Conservation (phyloP, 2,797 vertebrate genomes). For the Gymnopithys bicolor region DNA sequence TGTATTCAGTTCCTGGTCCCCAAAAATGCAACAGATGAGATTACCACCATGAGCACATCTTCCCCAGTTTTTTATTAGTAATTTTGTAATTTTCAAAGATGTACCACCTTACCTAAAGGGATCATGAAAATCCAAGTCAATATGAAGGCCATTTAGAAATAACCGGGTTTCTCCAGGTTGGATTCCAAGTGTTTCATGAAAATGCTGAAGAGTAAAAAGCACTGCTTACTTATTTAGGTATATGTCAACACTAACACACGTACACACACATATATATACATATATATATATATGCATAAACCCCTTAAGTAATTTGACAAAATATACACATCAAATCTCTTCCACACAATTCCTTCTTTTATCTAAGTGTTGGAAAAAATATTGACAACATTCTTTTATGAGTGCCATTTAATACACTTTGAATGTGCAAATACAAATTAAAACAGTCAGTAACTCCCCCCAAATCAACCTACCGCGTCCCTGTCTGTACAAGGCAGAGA, state of each 20-base stretch:
- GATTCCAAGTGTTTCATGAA: conserved; percentile 85
- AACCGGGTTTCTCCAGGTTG: conserved; percentile 89
- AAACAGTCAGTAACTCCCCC: neutral
- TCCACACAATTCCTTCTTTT: neutral
- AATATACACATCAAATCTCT: neutral
- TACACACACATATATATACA: neutral
- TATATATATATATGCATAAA: neutral
- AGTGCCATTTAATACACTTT: neutral
- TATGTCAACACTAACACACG: neutral
- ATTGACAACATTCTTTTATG: neutral
- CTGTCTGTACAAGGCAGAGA: neutral
- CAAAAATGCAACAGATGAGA: neutral
- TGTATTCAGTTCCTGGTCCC: neutral
- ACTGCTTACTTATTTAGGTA: neutral
- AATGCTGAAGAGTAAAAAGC: conserved; percentile 77
- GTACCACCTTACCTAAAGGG: conserved; percentile 86
- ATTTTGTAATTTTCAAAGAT: neutral
- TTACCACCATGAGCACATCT: neutral
- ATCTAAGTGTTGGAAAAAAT: neutral
- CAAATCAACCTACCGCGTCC: neutral
- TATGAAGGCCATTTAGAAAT: conserved; percentile 91
- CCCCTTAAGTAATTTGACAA: neutral
- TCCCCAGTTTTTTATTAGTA: neutral
- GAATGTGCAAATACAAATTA: neutral
- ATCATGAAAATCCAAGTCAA: conserved; percentile 89